phyloP scores from a whole-genome alignment of 2,113 vertebrate species.

The Eidolon helvum region DNA sequence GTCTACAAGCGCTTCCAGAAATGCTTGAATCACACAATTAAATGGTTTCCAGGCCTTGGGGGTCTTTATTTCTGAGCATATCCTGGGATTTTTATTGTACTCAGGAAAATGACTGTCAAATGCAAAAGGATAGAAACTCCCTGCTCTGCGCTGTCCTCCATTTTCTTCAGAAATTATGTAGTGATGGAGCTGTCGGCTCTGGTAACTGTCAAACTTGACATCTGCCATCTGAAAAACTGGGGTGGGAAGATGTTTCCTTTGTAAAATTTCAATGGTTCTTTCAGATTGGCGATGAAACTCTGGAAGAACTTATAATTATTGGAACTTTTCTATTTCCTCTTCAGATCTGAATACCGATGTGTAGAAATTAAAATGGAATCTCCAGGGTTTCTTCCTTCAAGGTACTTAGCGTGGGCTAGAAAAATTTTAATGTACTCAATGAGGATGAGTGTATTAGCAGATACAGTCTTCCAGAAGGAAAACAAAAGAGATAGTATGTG shows the following conservation, averaged over 20 bases:
- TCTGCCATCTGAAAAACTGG: constrained; percentile 28
- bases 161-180: not conserved
- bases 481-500: not conserved
- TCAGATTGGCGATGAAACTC: not conserved
- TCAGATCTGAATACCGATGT: not conserved
- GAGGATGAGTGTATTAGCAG: not conserved
- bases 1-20: constrained; percentile 40
- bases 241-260: not conserved
- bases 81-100: not conserved
- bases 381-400: not conserved
- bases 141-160: not conserved
- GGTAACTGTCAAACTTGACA: constrained; percentile 45
- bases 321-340: not conserved
- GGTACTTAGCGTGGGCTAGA: not conserved
- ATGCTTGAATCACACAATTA: constrained; percentile 36
- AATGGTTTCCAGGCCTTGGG: constrained; percentile 52
- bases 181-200: constrained; percentile 31
- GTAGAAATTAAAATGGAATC: not conserved
- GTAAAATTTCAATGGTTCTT: not conserved
- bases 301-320: not conserved
- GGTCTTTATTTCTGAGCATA: constrained; percentile 7
- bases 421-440: not conserved
- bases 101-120: constrained; percentile 3
- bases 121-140: not conserved
- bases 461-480: not conserved